These are phyloP conservation scores for Pycnonotus jocosus DNA, from an alignment of 2,113 vertebrate genomes.

Conservation along the genomic window DNA sequence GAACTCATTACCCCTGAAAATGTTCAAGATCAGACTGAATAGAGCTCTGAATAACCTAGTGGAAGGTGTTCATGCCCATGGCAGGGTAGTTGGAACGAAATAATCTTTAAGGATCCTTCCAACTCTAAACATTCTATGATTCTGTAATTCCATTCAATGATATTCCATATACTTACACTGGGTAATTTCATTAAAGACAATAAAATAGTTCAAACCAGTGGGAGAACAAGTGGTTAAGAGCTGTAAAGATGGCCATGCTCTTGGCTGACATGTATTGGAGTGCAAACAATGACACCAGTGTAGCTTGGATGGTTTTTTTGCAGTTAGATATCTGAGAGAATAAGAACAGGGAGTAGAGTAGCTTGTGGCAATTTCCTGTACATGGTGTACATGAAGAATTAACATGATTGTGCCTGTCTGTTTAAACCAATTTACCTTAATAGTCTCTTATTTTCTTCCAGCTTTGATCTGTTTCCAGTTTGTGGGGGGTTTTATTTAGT, in stretches of 20 bases:
- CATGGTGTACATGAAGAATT: background rate
- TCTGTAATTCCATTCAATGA: background rate
- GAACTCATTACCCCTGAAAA: background rate
- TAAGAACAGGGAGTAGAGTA: background rate
- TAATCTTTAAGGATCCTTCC: background rate
- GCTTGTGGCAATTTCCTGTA: background rate
- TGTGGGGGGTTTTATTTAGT: background rate
- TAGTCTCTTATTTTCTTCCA: background rate
- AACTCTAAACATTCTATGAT: background rate
- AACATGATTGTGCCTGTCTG: background rate
- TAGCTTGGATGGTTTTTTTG: background rate
- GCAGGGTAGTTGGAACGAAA: background rate
- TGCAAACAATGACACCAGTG: background rate
- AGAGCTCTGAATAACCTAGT: background rate
- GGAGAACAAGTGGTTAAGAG: background rate
- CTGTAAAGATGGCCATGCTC: background rate
- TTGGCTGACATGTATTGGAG: background rate
- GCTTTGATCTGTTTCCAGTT: background rate
- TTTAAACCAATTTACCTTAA: background rate
- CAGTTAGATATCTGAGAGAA: background rate
- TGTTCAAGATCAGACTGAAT: background rate
- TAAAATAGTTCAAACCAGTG: background rate
- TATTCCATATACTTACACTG: background rate
- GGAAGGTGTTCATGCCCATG: background rate
- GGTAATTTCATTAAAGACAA: background rate